Evolutionary conservation across 2,113 vertebrate species (phyloP).

Genomic region (Nycticebus coucang): DNA sequence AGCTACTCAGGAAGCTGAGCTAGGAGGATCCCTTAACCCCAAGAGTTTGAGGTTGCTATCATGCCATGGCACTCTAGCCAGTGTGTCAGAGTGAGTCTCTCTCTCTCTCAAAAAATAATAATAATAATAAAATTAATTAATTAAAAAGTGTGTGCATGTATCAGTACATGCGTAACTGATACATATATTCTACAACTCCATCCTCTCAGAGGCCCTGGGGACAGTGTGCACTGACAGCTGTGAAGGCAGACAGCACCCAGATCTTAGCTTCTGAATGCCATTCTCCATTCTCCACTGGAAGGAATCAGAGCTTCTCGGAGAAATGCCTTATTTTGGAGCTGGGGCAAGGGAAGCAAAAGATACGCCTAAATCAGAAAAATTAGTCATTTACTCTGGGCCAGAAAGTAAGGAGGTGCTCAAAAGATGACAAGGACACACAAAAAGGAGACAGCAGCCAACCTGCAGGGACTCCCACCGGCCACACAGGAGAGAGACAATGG

Average conservation of each 20-base stretch:
- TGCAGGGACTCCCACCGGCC: neutral
- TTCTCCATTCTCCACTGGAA: neutral
- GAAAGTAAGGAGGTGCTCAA: neutral
- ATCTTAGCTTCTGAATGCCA: neutral
- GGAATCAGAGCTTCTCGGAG: neutral
- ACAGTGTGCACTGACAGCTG: rapidly evolving
- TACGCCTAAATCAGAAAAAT: neutral
- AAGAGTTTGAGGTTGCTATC: no score
- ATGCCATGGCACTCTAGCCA: no score
- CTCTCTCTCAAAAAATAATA: no score
- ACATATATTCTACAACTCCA: neutral
- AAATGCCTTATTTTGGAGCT: neutral
- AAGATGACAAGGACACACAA: neutral
- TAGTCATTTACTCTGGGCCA: neutral
- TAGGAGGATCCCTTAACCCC: no score
- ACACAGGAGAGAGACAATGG: neutral
- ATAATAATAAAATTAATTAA: no score
- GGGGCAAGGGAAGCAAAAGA: neutral
- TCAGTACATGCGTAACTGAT: no score
- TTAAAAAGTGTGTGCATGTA: neutral
- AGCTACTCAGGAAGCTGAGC: no score
- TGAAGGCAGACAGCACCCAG: rapidly evolving
- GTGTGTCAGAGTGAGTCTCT: no score
- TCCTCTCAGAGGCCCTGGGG: neutral
- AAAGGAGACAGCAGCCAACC: neutral